A percentile compares a stretch with the other conserved stretches of the same genome.
Evolutionary conservation across 2,888 invertebrate species (phyloP).

Genomic region (Drosophila heteroneura): DNA sequence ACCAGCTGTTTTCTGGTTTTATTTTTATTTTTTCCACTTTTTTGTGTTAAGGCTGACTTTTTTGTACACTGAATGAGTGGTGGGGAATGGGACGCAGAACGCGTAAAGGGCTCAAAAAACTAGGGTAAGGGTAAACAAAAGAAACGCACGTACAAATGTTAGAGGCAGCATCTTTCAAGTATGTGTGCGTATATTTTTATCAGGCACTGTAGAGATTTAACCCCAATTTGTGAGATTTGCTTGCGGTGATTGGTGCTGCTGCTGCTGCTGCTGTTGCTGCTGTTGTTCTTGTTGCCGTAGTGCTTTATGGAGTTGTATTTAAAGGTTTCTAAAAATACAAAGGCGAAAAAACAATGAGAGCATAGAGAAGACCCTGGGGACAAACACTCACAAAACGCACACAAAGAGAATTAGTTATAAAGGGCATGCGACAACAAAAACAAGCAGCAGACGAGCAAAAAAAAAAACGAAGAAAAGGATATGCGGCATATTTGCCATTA

Average conservation of each 20-base stretch:
- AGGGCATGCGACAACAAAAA: conserved; percentile 50
- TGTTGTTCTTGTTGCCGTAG: conserved; percentile 21
- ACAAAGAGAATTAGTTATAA: conserved; percentile 78
- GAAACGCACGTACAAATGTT: conserved; percentile 57
- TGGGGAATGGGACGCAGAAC: conserved; percentile 21
- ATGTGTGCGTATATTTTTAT: conserved; percentile 78
- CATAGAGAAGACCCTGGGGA: conserved; percentile 59
- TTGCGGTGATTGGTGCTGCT: conserved; percentile 73
- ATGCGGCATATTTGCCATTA: conserved; percentile 75
- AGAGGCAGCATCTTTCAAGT: conserved; percentile 65
- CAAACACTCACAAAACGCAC: conserved; percentile 20
- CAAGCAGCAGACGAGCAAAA: conserved; percentile 21
- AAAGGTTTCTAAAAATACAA: conserved; percentile 80
- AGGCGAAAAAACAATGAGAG: conserved; percentile 61
- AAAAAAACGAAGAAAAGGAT: conserved; percentile 49
- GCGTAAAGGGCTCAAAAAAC: conserved; percentile 37
- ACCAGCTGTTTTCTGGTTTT: conserved; percentile 76
- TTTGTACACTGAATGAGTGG: conserved; percentile 7
- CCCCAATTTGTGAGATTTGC: conserved; percentile 83
- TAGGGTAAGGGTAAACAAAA: conserved; percentile 78
- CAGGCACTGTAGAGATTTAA: conserved; percentile 79
- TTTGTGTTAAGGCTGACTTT: conserved; percentile 18
- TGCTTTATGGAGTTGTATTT: conserved; percentile 70
- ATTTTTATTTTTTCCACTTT: conserved; percentile 52
- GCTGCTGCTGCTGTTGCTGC: conserved; percentile 14